Evolutionary conservation across 2,888 invertebrate genomes (phyloP), one percentile per base, ranked within the genome.

Genomic region (Papilio gigon): DNA sequence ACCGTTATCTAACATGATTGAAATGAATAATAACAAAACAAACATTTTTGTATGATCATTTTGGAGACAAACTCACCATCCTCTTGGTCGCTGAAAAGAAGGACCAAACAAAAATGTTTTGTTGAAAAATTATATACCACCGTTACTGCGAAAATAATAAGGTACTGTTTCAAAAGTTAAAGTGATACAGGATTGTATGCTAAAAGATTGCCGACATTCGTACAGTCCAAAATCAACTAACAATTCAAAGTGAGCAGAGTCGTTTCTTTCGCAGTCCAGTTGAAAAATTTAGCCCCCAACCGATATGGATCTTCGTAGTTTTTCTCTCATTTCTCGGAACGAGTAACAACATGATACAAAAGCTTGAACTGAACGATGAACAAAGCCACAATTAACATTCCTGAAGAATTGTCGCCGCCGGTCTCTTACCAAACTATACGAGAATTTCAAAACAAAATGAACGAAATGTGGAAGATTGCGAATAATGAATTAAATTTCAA

Each of bases 221-320:
- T 61, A 65, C 71, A 70, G 73, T 83, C 76, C 79, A 80, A 82
- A 81, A 75, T 74, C 73, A 73, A 72, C 67, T 44, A 30, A 37
- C 22, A 70, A 70, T 68, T 69, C 42, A 71, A 67, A 72, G 72
- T 73, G 70, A 72, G 76, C 74, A 61, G 77, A 82, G 79, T 75
- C 80, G 80, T 84, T 85, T 82, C 83, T 84, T 83, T 85, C 75
- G 79, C 85, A 81, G 84, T 88, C 83, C 89, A 89, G 84, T 81
- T 72, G 65, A 71, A 74, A 86, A 79, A 85, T 89, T 89, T 89
- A 83, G 85, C 86, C 86, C 83, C 77, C 78, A 71, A 73, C 74
- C 79, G 75, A 80, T 79, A 89, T 89, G 90, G 89, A 91, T 91
- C 90, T 90, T 89, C 88, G 77, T 83, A 83, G 86, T 88, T 89